These are phyloP conservation scores for Holacanthella duospinosa DNA, from an alignment of 2,888 invertebrate species.

Conservation along the genomic window DNA sequence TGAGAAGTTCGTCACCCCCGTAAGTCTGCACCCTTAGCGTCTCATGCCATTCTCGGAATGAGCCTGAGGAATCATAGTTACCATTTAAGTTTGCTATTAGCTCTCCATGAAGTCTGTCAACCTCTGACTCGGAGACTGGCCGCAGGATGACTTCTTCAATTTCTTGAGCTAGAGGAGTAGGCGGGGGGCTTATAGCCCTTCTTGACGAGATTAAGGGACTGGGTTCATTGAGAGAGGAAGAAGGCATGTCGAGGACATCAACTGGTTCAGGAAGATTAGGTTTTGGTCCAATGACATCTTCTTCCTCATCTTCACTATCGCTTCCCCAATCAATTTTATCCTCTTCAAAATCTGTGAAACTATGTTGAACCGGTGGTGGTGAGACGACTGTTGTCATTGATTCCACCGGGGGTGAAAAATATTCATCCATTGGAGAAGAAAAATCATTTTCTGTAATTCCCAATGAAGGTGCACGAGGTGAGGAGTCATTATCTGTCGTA, in stretches of 20 bases:
- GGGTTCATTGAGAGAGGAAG: no score
- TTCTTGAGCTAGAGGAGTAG: slow-evolving; percentile 13
- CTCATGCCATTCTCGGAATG: slow-evolving; percentile 86
- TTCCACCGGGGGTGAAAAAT: not conserved
- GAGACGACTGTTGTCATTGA: not conserved
- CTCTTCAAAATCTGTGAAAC: not conserved
- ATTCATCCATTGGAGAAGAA: not conserved
- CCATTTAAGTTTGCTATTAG: slow-evolving; percentile 46
- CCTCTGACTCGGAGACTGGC: slow-evolving; percentile 44
- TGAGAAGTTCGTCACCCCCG: slow-evolving; percentile 69
- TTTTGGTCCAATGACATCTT: not conserved
- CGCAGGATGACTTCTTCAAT: slow-evolving; percentile 2
- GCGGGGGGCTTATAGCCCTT: slow-evolving; percentile 5
- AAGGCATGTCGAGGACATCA: no score
- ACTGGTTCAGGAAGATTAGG: not conserved
- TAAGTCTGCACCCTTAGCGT: slow-evolving; percentile 62
- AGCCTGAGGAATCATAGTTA: slow-evolving; percentile 44
- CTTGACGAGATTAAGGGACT: not conserved
- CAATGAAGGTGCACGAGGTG: no score
- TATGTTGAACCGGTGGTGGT: not conserved
- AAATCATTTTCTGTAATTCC: no score
- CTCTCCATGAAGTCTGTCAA: slow-evolving; percentile 41
- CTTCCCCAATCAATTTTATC: slow-evolving; percentile 31
- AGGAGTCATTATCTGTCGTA: not conserved
- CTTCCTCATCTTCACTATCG: slow-evolving; percentile 28